These are phyloP conservation scores for Neolamprologus fasciatus DNA, from an alignment of 2,113 vertebrate genomes.

Conservation along the genomic window DNA sequence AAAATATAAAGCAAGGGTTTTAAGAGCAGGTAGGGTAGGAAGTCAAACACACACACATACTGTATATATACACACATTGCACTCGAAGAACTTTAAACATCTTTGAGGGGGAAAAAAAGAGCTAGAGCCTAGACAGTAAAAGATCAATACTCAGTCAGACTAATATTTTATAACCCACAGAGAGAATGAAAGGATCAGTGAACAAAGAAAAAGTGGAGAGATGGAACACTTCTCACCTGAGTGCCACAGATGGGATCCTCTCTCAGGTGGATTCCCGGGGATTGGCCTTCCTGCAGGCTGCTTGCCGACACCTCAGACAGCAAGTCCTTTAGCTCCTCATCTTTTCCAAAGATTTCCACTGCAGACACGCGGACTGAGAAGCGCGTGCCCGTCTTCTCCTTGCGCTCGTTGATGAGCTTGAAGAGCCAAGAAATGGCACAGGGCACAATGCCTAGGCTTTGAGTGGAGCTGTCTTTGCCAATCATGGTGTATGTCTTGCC, in stretches of 20 bases:
- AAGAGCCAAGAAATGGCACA: constrained; percentile 99
- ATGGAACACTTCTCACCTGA: constrained; percentile 73
- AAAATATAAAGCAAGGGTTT: constrained; percentile 35
- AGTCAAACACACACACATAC: neutral
- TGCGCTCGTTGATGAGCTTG: constrained; percentile 88
- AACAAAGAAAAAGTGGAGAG: constrained; percentile 18
- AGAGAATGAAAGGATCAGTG: constrained; percentile 34
- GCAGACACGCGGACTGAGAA: constrained; percentile 94
- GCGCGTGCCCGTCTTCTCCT: constrained; percentile 84
- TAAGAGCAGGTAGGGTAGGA: neutral
- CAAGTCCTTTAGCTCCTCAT: constrained; percentile 88
- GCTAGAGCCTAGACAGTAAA: constrained; percentile 25
- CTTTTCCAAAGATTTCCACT: constrained; percentile 89
- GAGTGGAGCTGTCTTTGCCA: constrained; percentile 87
- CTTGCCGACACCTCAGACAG: constrained; percentile 84
- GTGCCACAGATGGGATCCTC: constrained; percentile 92
- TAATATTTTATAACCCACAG: constrained; percentile 28
- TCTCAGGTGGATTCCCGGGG: constrained; percentile 83
- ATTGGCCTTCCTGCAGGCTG: constrained; percentile 83
- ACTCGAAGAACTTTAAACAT: constrained; percentile 29
- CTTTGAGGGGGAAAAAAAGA: neutral
- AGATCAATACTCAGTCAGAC: constrained; percentile 45
- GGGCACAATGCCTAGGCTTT: constrained; percentile 88
- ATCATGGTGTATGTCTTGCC: constrained; percentile 98
- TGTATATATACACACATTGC: neutral